Conservation (phyloP, 2,113 vertebrate genomes). For the Morone chrysops region DNA sequence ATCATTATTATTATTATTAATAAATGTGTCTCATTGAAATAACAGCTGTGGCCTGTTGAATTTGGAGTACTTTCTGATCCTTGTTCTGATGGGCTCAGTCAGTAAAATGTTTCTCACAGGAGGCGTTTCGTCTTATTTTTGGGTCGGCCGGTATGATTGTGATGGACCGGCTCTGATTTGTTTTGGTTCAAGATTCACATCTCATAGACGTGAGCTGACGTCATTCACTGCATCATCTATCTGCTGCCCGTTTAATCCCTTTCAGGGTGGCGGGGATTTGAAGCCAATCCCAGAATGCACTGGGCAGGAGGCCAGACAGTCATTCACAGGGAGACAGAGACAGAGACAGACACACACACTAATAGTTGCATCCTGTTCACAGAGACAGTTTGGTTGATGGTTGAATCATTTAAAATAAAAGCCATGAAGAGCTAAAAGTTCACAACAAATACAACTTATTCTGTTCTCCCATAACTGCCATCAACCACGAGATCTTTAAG, state of each 20-base stretch:
- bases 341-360: not conserved
- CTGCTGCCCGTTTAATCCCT: conserved; percentile 44
- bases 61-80: too few species aligned
- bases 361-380: not conserved
- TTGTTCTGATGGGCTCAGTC: too few species aligned
- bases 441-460: not conserved
- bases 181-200: not conserved
- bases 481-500: not conserved
- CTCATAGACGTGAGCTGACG: conserved; percentile 3
- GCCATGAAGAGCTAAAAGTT: not conserved
- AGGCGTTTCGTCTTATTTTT: not conserved
- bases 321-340: conserved; percentile 1
- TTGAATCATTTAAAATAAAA: not conserved
- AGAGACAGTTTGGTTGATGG: not conserved
- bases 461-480: not conserved
- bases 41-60: too few species aligned
- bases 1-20: too few species aligned
- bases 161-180: not conserved
- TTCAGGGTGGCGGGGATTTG: conserved; percentile 32
- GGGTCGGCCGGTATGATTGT: too few species aligned
- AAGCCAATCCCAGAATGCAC: conserved; percentile 53
- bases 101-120: not conserved
- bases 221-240: conserved; percentile 32
- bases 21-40: too few species aligned
- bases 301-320: conserved; percentile 37